phyloP scores from a whole-genome alignment of 2,113 vertebrate species.

The Caloenas nicobarica region DNA sequence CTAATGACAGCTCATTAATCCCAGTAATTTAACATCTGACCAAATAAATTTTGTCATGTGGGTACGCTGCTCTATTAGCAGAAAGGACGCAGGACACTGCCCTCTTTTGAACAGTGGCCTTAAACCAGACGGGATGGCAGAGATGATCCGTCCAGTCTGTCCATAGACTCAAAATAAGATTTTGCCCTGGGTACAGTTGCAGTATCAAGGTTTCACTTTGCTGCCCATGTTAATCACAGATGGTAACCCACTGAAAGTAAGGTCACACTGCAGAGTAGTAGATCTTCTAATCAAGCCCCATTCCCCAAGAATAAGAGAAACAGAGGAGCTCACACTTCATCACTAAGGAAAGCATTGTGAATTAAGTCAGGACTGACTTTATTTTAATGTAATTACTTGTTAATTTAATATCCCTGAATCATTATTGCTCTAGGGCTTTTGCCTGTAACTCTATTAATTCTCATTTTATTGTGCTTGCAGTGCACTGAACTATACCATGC shows the following conservation, averaged over 20 bases:
- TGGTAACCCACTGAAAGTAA: neutral
- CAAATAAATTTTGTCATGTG: neutral
- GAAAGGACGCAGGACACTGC: neutral
- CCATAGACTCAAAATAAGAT: neutral
- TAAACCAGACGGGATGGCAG: neutral
- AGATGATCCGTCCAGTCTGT: neutral
- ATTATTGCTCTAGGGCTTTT: constrained; percentile 11
- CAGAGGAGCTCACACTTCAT: neutral
- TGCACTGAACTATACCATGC: neutral
- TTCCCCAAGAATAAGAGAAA: neutral
- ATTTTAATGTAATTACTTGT: constrained; percentile 29
- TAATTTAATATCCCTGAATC: constrained; percentile 27
- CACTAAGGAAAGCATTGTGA: neutral
- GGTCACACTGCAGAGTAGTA: neutral
- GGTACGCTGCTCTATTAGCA: rapidly evolving
- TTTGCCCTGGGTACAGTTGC: neutral
- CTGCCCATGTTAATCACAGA: neutral
- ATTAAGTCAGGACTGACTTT: neutral
- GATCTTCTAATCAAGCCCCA: neutral
- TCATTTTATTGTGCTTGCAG: constrained; percentile 14
- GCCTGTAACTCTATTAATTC: constrained; percentile 35
- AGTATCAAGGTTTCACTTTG: neutral
- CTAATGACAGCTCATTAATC: neutral
- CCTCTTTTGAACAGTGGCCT: neutral
- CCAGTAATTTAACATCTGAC: neutral